Conservation (phyloP, 1,140 invertebrate genomes). For the Papilio xuthus region DNA sequence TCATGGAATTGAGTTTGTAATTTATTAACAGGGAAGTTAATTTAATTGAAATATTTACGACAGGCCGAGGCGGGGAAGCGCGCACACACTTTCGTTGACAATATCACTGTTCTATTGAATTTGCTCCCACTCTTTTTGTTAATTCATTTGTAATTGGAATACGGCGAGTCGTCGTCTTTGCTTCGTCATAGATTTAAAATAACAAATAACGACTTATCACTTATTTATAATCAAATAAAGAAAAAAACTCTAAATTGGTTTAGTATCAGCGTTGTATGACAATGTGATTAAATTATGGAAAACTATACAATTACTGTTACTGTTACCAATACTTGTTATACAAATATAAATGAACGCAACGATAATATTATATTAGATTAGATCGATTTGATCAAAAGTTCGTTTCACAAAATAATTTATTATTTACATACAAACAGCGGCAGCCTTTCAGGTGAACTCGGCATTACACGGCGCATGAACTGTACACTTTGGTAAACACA, state of each 20-base stretch:
- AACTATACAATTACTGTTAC: too few relatives aligned
- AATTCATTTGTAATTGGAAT: background rate
- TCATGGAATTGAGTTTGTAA: background rate
- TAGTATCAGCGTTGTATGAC: too few relatives aligned
- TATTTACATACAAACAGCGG: background rate
- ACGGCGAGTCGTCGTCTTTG: background rate
- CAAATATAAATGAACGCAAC: too few relatives aligned
- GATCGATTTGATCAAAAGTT: background rate
- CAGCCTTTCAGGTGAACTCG: background rate
- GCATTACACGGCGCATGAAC: background rate
- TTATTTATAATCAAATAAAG: too few relatives aligned
- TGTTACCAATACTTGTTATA: too few relatives aligned
- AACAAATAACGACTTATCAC: too few relatives aligned
- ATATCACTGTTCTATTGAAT: background rate
- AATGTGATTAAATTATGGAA: too few relatives aligned
- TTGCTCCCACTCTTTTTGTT: background rate
- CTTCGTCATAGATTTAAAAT: too few relatives aligned
- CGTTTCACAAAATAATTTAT: background rate
- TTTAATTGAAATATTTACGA: background rate
- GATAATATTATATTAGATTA: too few relatives aligned
- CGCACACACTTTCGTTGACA: background rate
- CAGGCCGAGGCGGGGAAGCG: background rate
- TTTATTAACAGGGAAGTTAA: slow-evolving; percentile 1
- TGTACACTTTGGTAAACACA: background rate
- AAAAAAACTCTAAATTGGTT: too few relatives aligned